phyloP scores from a whole-genome alignment of 92 coral and sea anemone genomes.

The Ricordea florida region DNA sequence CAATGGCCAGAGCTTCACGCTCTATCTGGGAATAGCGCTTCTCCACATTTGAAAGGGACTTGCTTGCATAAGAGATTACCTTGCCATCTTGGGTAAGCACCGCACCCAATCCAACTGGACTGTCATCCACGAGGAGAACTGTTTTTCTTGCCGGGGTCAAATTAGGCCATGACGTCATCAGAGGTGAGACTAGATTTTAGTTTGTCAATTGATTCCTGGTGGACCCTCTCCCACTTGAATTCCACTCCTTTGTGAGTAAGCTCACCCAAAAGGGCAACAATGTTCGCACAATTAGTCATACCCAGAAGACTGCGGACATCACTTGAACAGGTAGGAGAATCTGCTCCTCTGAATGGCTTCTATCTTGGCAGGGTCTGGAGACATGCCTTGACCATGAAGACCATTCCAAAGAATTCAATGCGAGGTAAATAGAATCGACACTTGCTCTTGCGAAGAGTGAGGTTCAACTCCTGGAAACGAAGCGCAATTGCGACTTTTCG shows the following conservation, averaged over 20 bases:
- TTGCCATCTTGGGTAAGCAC: slow-evolving; percentile 29
- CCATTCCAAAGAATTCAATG: slow-evolving; percentile 12
- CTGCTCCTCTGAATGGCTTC: slow-evolving; percentile 46
- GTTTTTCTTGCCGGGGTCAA: slow-evolving; percentile 42
- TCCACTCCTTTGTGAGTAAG: slow-evolving; percentile 30
- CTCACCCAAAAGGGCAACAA: slow-evolving; percentile 41
- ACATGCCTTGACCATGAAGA: slow-evolving; percentile 48
- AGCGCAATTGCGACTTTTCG: too few species aligned
- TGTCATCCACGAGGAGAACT: slow-evolving; percentile 33
- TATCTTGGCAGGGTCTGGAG: slow-evolving; percentile 51
- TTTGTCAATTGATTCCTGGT: slow-evolving; percentile 26
- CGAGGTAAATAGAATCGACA: slow-evolving; percentile 39
- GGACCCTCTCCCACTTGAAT: slow-evolving; percentile 20
- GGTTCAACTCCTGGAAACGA: too few species aligned
- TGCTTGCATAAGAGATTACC: slow-evolving; percentile 42
- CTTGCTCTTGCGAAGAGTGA: slow-evolving; percentile 11
- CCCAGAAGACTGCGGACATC: slow-evolving; percentile 61
- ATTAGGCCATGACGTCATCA: slow-evolving; percentile 39
- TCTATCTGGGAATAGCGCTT: slow-evolving; percentile 34
- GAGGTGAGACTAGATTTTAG: slow-evolving; percentile 42
- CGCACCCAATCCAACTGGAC: slow-evolving; percentile 41
- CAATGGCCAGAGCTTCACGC: slow-evolving; percentile 21
- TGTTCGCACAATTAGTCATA: slow-evolving; percentile 39
- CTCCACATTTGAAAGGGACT: slow-evolving; percentile 36
- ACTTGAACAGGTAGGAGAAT: slow-evolving; percentile 29